Evolutionary conservation across 92 coral and sea anemone species (phyloP), one percentile per base, ranked within the genome.

Genomic region (Bergia puertoricense): DNA sequence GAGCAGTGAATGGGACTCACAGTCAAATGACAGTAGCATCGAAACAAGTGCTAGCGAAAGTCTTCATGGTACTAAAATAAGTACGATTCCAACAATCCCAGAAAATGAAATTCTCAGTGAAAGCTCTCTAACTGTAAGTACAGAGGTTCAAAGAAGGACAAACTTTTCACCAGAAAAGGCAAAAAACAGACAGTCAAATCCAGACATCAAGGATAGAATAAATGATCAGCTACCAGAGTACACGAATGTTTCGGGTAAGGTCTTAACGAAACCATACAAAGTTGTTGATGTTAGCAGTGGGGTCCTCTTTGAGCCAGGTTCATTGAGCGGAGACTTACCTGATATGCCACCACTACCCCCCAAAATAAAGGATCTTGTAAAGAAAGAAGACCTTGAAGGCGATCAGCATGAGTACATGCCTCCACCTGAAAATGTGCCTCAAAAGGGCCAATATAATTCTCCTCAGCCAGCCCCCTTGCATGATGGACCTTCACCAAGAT

Each of bases 261-360:
- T 94, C 75, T 39, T 88, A 10, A 92, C 98, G 0, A 95, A 90
- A 62, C 98, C 98, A 43, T 95, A 95, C 81, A 95, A 92, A 86
- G 96, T 95, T 45, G 98, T 95, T n/a, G 98, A 95, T 89, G 93
- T 95, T 30, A 95, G 98, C 76, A 80, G 88, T 44, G 94, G 96
- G 62, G 72, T 94, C 6, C 81, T 91, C 7, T 84, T 69, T 71
- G 93, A 85, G 37, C 93, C 91, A 38, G 88, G 81, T 2, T 36
- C 50, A 0, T 86, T 85, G 37, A 73, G n/a, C n/a, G 74, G 56
- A 56, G 92, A 89, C 20, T 90, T 78, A 80, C 38, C 74, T 73
- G 91, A 91, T 69, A 90, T 81, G 8, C 98, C 98, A 23, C 95
- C 98, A 15, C 88, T 95, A 40, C 98, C 98, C 74, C 98, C 96